These are phyloP conservation scores for Herpetotheres cachinnans DNA, from an alignment of 2,113 vertebrate species.

Conservation along the genomic window DNA sequence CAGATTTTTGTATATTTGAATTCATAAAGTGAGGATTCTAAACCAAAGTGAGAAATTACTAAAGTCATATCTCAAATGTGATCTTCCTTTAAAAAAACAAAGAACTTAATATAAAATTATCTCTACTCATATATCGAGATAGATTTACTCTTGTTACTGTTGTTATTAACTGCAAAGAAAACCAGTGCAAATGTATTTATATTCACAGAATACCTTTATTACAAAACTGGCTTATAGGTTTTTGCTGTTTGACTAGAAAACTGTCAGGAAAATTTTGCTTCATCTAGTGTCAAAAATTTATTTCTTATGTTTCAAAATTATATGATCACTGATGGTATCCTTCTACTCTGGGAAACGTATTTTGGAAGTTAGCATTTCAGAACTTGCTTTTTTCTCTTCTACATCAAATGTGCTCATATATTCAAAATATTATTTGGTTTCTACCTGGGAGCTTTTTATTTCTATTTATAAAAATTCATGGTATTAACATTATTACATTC, in stretches of 20 bases:
- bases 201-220: neutral
- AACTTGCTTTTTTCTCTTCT: neutral
- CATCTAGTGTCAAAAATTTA: neutral
- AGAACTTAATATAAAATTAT: neutral
- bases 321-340: accelerated
- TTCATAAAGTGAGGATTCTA: neutral
- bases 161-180: neutral
- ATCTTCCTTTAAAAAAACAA: neutral
- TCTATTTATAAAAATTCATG: neutral
- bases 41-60: neutral
- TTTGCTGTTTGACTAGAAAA: neutral
- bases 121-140: neutral
- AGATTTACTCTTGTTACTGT: neutral
- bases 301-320: neutral
- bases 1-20: neutral
- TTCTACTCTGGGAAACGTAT: neutral
- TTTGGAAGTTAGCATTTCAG: neutral
- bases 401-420: neutral
- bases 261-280: neutral
- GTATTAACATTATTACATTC: neutral
- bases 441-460: neutral
- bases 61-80: neutral
- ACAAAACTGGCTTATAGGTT: neutral
- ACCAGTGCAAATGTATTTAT: neutral
- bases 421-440: neutral